Evolutionary conservation across 2,113 vertebrate genomes (phyloP), one percentile per base, ranked within the genome.

Genomic region (Pelecanus crispus): DNA sequence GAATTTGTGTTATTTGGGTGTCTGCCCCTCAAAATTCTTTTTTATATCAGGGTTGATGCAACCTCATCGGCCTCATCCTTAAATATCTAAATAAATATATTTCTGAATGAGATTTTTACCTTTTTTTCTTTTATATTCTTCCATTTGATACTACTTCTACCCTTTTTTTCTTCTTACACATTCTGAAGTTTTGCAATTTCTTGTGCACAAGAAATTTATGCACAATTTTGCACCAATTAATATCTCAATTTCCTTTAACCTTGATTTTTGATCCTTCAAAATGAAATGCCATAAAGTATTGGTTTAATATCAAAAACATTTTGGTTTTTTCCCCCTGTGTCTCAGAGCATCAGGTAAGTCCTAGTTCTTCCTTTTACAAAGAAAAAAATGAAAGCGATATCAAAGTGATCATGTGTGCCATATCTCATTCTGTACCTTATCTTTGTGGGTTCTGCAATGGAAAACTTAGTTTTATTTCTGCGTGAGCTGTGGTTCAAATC

Each of bases 391-490:
- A 65, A 61, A 72, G 9, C 5, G 1, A 14, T 32, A 44, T 22
- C 6, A 2, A 77, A 50, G 16, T 7, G 10, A 49, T 19, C 31
- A 34, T 10, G 7, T 22, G 28, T 31, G 5, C 38, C 20, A 2
- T 13, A 34, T 24, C 34, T 81, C 38, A 25, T 45, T 78, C 61
- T 63, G 10, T 25, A 45, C 38, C 15, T 65, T 50, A 24, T 75
- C 28, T 73, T 49, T 49, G 13, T 21, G 8, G 2, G 11, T 50
- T 26, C 10, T 66, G 38, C 31, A 66, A 21, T 0, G 0, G 24
- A 9, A 70, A 62, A 49, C 16, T 40, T 4, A 0, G 3, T 62
- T 90, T 88, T 71, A 29, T 58, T 84, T 49, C 15, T n/a, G 8
- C 2, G 0, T 38, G 26, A 74, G 3, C 14, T 49, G 21, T 32